Evolutionary conservation across 2,797 vertebrate species (phyloP), one percentile per base, ranked within the genome.

Genomic region (Girardinus metallicus): DNA sequence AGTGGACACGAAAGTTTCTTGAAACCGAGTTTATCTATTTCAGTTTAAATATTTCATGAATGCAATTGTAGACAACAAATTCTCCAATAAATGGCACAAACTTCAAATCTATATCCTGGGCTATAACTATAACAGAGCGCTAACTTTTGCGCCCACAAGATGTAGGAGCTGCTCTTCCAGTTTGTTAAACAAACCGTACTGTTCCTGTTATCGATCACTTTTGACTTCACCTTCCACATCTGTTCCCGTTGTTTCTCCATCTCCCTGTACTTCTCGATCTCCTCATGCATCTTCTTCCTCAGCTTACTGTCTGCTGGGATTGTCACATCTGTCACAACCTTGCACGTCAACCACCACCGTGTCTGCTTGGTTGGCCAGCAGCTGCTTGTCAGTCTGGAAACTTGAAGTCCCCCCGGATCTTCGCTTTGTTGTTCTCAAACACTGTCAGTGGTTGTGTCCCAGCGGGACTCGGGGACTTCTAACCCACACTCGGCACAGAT

Each of bases 351-450:
- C 77, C 81, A 43, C 68, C 55, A 62, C 73, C 47, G 26, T 76
- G 77, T 79, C 72, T 78, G 76, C 49, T 77, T 78, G 80, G 80
- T 39, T 78, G 76, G 80, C 75, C 75, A 81, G 80, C 80, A 82
- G 70, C 81, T 83, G 81, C 66, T 76, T 83, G 73, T 79, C 77
- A 79, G 73, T 83, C 77, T 79, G 77, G 73, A 83, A 53, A 76
- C 71, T 78, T 68, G 76, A 82, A 78, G 73, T 83, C 74, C 64
- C 81, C 16, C 77, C 26, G 64, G 73, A 75, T 60, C 76, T 72
- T 62, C 6, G 34, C 77, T 78, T 55, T 83, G 73, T 76, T 73
- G 74, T 83, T 76, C 77, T 76, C 68, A 79, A 72, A 55, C 77
- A 53, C 77, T 75, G 73, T 78, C 76, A 78, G 72, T 34, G 43